Conservation (phyloP, 2,113 vertebrate species). For the Synchiropus splendidus region DNA sequence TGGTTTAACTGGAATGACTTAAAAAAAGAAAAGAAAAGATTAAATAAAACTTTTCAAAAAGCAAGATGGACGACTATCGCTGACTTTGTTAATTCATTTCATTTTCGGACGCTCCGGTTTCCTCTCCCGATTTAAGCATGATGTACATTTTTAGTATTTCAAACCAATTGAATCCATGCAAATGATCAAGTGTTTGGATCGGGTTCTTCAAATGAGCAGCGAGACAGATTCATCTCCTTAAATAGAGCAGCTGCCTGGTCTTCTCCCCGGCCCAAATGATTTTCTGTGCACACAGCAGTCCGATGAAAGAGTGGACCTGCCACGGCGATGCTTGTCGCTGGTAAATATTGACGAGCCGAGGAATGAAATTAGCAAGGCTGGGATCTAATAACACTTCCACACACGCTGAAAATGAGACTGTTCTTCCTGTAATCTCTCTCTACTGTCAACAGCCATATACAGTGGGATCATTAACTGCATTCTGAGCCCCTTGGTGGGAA, state of each 20-base stretch:
- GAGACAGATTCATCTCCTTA: too few species aligned
- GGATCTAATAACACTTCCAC: conserved; percentile 58
- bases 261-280: conserved; percentile 12
- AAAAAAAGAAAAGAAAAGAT: too few species aligned
- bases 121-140: too few species aligned
- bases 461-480: conserved; percentile 50
- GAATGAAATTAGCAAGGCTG: conserved; percentile 57
- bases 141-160: too few species aligned
- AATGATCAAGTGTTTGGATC: too few species aligned
- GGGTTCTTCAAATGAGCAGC: too few species aligned
- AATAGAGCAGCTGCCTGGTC: background rate
- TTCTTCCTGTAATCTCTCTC: conserved; percentile 59
- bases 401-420: conserved; percentile 54
- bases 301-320: conserved; percentile 20
- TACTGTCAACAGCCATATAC: conserved; percentile 49
- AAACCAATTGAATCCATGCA: conserved; percentile 15
- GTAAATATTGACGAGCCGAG: conserved; percentile 60
- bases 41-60: conserved; percentile 10
- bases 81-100: too few species aligned
- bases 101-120: too few species aligned
- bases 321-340: conserved; percentile 41
- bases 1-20: too few species aligned
- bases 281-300: conserved; percentile 10
- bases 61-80: too few species aligned
- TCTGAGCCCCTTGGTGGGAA: conserved; percentile 33